phyloP scores from a whole-genome alignment of 2,888 invertebrate genomes.

The Nemotelus nigrinus region DNA sequence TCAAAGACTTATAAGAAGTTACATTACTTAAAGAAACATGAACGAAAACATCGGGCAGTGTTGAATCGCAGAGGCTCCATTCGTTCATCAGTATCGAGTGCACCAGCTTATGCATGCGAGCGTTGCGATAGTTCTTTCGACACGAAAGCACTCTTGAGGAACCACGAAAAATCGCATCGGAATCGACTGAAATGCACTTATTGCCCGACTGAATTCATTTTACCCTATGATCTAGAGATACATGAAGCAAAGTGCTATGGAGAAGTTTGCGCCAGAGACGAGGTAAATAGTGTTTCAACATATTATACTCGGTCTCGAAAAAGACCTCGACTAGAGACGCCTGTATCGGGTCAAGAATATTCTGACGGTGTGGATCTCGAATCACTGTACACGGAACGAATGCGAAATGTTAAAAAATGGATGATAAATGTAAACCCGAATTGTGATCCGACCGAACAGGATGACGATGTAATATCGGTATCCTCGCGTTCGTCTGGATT shows the following conservation, averaged over 20 bases:
- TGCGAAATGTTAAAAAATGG: constrained; percentile 27
- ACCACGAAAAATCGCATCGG: constrained; percentile 35
- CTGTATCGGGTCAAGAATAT: not conserved
- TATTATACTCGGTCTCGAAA: not conserved
- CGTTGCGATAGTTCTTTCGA: constrained; percentile 42
- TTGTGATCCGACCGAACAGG: not conserved
- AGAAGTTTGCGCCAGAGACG: constrained; percentile 9
- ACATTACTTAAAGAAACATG: constrained; percentile 44
- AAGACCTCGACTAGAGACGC: not conserved
- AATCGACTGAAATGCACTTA: constrained; percentile 31
- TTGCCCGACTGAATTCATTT: constrained; percentile 42
- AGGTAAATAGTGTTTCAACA: not conserved
- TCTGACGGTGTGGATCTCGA: constrained; percentile 3
- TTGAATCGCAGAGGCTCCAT: not conserved
- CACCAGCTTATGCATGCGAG: constrained; percentile 15
- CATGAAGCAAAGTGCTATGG: constrained; percentile 49
- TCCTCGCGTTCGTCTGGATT: not conserved
- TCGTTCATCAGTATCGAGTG: not conserved
- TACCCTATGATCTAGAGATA: constrained; percentile 37
- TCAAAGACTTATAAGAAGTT: constrained; percentile 38
- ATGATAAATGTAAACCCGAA: constrained; percentile 9
- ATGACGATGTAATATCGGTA: constrained; percentile 22
- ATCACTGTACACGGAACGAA: constrained; percentile 7
- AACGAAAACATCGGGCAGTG: constrained; percentile 34
- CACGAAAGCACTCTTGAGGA: not conserved